Base-by-base conservation (phyloP, 2,797 vertebrate genomes). In the Pipistrellus nathusii region DNA sequence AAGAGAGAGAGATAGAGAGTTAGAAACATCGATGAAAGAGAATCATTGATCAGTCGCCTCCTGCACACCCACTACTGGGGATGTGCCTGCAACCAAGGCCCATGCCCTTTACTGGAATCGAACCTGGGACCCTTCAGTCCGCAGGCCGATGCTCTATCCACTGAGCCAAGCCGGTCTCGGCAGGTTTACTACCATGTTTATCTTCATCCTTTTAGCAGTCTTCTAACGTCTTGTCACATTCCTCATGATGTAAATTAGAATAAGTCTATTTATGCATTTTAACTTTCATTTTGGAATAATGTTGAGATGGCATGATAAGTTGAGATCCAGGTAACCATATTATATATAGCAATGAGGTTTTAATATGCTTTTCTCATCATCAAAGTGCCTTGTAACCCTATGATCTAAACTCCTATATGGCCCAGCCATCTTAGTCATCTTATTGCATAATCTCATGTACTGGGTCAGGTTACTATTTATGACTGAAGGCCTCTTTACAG, bases 311-410 rank as follows among this genome's bases (percentile, higher is more conserved):
- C 71, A 84, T 13, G 38, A 1, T 82, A 71, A 55, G 13, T 41
- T 82, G n/a, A 89, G 92, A 82, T 88, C 81, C 69, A 85, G 12
- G 84, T 51, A 86, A 35, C 46, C 44, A 0, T 83, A 68, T 81
- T 35, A 9, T 89, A 13, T 32, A 57, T 41, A 59, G 15, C 5
- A 41, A 3, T 88, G 66, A 81, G 55, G 46, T 82, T 68, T 88
- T 88, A 84, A 53, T 89, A 71, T 18, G 25, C 6, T 89, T 86
- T 91, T 76, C 32, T 75, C 18, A 35, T 30, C 41, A 1, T 84
- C 32, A 77, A 1, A 44, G 17, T 84, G 12, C 38, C 82, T 73
- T 18, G 17, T 77, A 30, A 87, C 25, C 17, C 5, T 51, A 53
- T 18, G 8, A 15, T 51, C 55, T 46, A 69, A 85, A 46, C 18